Evolutionary conservation across 2,113 vertebrate species (phyloP), one percentile per base, ranked within the genome.

Genomic region (Eurystomus gularis): DNA sequence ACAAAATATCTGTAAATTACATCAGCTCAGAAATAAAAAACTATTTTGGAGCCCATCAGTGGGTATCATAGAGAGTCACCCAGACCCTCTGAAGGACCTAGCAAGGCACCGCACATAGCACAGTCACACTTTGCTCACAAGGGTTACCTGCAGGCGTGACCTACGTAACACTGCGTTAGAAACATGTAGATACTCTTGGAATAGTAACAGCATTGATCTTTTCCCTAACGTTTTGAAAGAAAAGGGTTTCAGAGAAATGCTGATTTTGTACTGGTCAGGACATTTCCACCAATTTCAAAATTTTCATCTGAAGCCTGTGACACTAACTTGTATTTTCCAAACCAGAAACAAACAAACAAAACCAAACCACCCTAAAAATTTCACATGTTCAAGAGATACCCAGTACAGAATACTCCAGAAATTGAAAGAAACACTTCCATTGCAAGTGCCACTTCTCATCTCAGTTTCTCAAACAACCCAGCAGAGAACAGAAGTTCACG

Each of bases 11-110:
- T 26, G 4, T 39, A 44, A 40, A 72, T 72, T 73, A 51, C 46
- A 26, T 55, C 19, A 46, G 37, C 49, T 79, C 60, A 69, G 61
- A 88, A 19, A 49, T 57, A 20, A 48, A 71, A 81, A 49, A 13
- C 31, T 4, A 5, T 11, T 48, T 23, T 49, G 4, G 13, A 88
- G 7, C 7, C n/a, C 18, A 0, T 42, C 29, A 33, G 0, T 65
- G 17, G 13, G 23, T 42, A 28, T 71, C 20, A 39, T 26, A 54
- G 29, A 44, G 5, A 62, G 21, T 26, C n/a, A 76, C 7, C 5
- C 33, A 73, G 31, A 48, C 18, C 55, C 23, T 75, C 52, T 73
- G 58, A 92, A 87, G 25, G 24, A 84, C 77, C 2, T 0, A 72
- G 17, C 19, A 37, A 77, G 10, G 42, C 62, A 62, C 35, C 28